Evolutionary conservation across 2,888 invertebrate species (phyloP).

Genomic region (Phaedon cochleariae): DNA sequence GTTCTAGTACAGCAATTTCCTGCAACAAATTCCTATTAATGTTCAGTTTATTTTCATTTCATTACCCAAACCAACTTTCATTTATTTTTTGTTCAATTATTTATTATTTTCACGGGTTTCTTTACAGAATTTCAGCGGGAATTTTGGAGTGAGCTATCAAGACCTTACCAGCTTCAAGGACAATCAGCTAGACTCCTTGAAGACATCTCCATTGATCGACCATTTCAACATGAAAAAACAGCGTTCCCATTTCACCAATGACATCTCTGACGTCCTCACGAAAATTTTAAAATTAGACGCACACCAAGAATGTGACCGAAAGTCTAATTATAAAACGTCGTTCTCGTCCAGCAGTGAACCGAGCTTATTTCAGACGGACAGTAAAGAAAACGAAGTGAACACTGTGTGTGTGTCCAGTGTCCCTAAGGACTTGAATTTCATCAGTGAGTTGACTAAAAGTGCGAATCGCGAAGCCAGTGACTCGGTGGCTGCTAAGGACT

Average conservation of each 20-base stretch:
- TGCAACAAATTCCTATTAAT: too few species aligned
- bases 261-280: conserved; percentile 43
- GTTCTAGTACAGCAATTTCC: too few species aligned
- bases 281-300: conserved; percentile 44
- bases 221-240: conserved; percentile 52
- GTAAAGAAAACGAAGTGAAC: conserved; percentile 23
- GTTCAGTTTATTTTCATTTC: too few species aligned
- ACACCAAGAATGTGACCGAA: conserved; percentile 38
- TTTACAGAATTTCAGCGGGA: conserved; percentile 55
- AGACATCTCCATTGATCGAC: conserved; percentile 52
- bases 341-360: conserved; percentile 59
- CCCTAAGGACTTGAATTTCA: conserved; percentile 74
- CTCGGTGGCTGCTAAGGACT: conserved; percentile 57
- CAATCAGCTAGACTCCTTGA: conserved; percentile 49
- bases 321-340: conserved; percentile 55
- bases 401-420: conserved; percentile 60
- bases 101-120: too few species aligned
- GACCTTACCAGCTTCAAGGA: conserved; percentile 57
- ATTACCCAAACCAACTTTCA: too few species aligned
- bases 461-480: conserved; percentile 22
- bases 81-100: too few species aligned
- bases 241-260: conserved; percentile 30
- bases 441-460: conserved; percentile 53
- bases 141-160: conserved; percentile 61
- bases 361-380: conserved; percentile 50